Conservation (phyloP, 2,888 invertebrate species). For the Andrena dorsata region DNA sequence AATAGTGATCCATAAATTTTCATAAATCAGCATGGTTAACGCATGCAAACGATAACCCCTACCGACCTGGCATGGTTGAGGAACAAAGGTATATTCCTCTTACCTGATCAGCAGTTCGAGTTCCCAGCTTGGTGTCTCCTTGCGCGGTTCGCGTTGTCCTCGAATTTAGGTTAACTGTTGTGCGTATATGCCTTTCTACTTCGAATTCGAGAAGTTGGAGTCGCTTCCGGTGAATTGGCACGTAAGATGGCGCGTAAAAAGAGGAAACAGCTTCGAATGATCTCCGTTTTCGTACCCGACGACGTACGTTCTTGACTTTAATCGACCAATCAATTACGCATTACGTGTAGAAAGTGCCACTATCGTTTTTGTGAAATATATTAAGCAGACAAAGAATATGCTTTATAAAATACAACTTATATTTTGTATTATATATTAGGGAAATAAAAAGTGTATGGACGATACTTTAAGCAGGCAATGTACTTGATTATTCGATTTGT, state of each 20-base stretch:
- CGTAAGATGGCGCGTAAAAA: conserved; percentile 80
- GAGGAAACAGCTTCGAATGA: conserved; percentile 81
- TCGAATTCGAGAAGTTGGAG: conserved; percentile 22
- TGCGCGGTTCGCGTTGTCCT: conserved; percentile 45
- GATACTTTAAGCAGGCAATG: background rate
- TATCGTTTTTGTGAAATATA: background rate
- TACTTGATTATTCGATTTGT: background rate
- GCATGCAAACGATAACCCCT: conserved; percentile 84
- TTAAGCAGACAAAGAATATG: background rate
- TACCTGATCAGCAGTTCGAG: conserved; percentile 34
- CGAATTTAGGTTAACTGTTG: conserved; percentile 65
- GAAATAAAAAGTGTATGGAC: background rate
- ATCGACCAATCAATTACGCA: background rate
- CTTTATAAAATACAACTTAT: background rate
- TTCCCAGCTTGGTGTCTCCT: conserved; percentile 59
- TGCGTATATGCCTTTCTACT: conserved; percentile 17
- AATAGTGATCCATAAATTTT: conserved; percentile 80
- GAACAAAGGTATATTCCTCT: conserved; percentile 61
- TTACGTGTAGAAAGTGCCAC: conserved; percentile 8
- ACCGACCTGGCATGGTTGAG: conserved; percentile 74
- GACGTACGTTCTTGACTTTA: conserved; percentile 75
- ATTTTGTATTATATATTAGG: background rate
- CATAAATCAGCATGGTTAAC: conserved; percentile 82
- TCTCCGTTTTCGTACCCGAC: conserved; percentile 81
- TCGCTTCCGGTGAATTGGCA: conserved; percentile 17